These are phyloP conservation scores for Cyanoderma ruficeps DNA, from an alignment of 2,113 vertebrate genomes.

Conservation along the genomic window DNA sequence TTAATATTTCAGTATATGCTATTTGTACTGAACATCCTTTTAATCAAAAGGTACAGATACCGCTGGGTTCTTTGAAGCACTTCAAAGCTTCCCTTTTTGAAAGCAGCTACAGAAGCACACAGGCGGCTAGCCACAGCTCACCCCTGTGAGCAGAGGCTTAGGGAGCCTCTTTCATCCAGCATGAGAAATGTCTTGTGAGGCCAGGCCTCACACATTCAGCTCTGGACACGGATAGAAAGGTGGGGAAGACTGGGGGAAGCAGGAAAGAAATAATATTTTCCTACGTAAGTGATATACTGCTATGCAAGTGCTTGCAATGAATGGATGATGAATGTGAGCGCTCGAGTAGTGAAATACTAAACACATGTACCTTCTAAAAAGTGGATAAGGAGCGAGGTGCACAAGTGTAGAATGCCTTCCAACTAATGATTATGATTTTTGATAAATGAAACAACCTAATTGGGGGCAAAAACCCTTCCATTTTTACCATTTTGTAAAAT, in stretches of 20 bases:
- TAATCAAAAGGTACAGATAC: conserved; percentile 57
- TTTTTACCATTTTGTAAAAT: neutral
- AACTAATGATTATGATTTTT: neutral
- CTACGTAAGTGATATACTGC: neutral
- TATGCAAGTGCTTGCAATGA: neutral
- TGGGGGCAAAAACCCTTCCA: neutral
- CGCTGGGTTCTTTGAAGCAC: conserved; percentile 55
- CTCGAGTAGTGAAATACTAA: neutral
- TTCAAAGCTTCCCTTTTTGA: conserved; percentile 44
- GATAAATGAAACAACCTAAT: neutral
- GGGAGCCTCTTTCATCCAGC: neutral
- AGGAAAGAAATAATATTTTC: neutral
- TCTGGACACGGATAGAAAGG: neutral
- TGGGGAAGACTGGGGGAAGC: neutral
- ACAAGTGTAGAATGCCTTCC: neutral
- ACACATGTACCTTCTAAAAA: neutral
- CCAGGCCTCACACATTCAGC: fast-evolving
- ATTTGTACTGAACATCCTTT: conserved; percentile 61
- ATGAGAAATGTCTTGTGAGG: fast-evolving
- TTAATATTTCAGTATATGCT: conserved; percentile 64
- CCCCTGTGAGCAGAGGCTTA: neutral
- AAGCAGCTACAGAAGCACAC: neutral
- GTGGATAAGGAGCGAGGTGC: fast-evolving
- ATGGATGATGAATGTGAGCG: neutral
- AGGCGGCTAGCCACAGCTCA: neutral